Evolutionary conservation across 2,888 invertebrate genomes (phyloP).

Genomic region (Drosophila pseudotalamancana): DNA sequence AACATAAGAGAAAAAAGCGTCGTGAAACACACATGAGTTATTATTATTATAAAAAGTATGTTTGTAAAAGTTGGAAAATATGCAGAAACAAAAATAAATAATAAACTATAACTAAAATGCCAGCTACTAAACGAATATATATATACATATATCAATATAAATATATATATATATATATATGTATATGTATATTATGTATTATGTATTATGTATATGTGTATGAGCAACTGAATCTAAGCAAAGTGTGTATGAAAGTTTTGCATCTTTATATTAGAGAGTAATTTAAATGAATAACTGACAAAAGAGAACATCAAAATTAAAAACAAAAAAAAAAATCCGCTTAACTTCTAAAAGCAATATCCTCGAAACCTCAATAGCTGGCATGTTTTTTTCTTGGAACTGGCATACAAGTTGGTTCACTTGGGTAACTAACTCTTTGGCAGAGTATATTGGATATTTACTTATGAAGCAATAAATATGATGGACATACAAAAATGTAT

Average conservation of each 20-base stretch:
- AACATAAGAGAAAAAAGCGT: conserved; percentile 35
- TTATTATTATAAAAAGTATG: conserved; percentile 61
- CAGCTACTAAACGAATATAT: conserved; percentile 13
- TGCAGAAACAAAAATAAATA: conserved; percentile 7
- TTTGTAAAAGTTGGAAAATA: conserved; percentile 57
- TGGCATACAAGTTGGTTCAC: conserved; percentile 8
- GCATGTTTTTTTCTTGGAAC: conserved; percentile 14
- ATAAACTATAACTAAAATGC: conserved; percentile 27
- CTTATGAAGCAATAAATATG: conserved; percentile 18
- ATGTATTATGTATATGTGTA: conserved; percentile 3
- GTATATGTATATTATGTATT: background rate
- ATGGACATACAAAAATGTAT: background rate
- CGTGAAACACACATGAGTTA: conserved; percentile 53
- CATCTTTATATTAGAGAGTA: conserved; percentile 78
- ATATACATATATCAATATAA: background rate
- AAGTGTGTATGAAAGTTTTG: conserved; percentile 72
- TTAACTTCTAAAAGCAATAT: conserved; percentile 22
- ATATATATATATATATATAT: background rate
- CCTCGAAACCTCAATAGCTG: conserved; percentile 17
- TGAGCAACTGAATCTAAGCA: conserved; percentile 54
- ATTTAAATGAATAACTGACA: conserved; percentile 41
- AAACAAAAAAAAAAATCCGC: conserved; percentile 2
- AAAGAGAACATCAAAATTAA: conserved; percentile 23
- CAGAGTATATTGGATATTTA: conserved; percentile 15
- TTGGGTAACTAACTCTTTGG: conserved; percentile 16